A percentile compares a stretch with the other conserved stretches of the same genome.
Conservation (phyloP, 2,888 invertebrate species). For the Tribolium freemani region DNA sequence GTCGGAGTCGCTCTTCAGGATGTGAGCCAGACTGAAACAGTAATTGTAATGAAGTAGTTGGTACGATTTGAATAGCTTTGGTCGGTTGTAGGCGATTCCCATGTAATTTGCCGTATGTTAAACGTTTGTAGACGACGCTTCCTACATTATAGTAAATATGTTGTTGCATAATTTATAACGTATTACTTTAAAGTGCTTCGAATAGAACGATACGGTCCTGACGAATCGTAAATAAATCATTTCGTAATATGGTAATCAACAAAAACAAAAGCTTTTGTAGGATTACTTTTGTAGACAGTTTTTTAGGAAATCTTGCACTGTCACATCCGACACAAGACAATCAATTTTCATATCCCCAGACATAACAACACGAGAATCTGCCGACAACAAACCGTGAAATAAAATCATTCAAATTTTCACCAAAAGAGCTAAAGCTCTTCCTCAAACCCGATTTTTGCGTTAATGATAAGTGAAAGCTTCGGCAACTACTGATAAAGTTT, state of each 20-base stretch:
- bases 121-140: slow-evolving; percentile 25
- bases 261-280: slow-evolving; percentile 29
- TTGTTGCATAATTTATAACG: slow-evolving; percentile 36
- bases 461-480: slow-evolving; percentile 37
- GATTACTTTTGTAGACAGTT: slow-evolving; percentile 12
- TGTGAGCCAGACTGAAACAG: slow-evolving; percentile 36
- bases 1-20: slow-evolving; percentile 30
- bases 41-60: slow-evolving; percentile 38
- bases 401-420: background rate
- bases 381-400: background rate
- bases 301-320: slow-evolving; percentile 24
- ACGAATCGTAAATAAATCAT: slow-evolving; percentile 36
- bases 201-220: slow-evolving; percentile 21
- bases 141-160: slow-evolving; percentile 30
- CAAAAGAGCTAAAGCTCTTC: background rate
- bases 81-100: slow-evolving; percentile 26
- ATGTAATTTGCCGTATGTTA: slow-evolving; percentile 26
- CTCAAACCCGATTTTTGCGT: slow-evolving; percentile 27
- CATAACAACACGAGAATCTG: background rate
- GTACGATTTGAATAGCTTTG: slow-evolving; percentile 20
- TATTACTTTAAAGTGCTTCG: slow-evolving; percentile 37
- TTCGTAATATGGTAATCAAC: slow-evolving; percentile 31
- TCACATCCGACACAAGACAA: slow-evolving; percentile 19
- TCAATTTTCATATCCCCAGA: slow-evolving; percentile 5
- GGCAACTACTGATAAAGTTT: slow-evolving; percentile 30